Percentiles rank a stretch among this genome's conserved stretches.
Evolutionary conservation across 1,140 invertebrate genomes (phyloP).

Genomic region (Papilio machaon): DNA sequence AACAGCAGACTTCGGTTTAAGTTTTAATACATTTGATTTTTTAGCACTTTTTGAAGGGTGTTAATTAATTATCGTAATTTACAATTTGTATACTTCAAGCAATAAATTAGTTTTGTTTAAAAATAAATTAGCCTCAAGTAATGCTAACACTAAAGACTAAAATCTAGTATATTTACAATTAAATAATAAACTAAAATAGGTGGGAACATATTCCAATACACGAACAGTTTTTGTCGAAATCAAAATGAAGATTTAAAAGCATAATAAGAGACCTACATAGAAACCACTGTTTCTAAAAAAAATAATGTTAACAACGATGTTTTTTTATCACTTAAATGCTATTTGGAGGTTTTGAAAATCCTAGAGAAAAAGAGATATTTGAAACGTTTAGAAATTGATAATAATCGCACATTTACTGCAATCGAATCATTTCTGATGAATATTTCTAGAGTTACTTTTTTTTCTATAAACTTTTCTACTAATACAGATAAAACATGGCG

Average conservation of each 20-base stretch:
- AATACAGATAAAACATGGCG: background rate
- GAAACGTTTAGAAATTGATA: background rate
- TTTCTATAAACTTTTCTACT: background rate
- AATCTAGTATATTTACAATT: constrained; percentile 24
- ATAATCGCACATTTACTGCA: background rate
- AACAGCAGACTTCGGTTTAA: background rate
- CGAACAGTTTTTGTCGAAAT: background rate
- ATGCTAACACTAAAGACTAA: background rate
- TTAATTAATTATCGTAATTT: background rate
- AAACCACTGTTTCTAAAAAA: no score
- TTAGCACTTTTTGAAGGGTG: background rate
- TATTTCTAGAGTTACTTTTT: background rate
- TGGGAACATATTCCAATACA: constrained; percentile 5
- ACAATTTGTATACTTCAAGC: background rate
- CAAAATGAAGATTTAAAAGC: background rate
- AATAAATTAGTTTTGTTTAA: constrained; percentile 23
- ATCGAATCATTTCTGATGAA: background rate
- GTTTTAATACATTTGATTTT: background rate
- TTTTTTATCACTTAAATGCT: no score
- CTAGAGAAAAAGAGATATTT: background rate
- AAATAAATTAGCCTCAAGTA: constrained; percentile 30
- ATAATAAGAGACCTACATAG: no score
- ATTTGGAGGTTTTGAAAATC: no score
- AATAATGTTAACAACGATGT: no score
- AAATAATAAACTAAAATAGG: constrained; percentile 15